Evolutionary conservation across 2,888 invertebrate species (phyloP), one percentile per base, ranked within the genome.

Genomic region (Noctua janthe): DNA sequence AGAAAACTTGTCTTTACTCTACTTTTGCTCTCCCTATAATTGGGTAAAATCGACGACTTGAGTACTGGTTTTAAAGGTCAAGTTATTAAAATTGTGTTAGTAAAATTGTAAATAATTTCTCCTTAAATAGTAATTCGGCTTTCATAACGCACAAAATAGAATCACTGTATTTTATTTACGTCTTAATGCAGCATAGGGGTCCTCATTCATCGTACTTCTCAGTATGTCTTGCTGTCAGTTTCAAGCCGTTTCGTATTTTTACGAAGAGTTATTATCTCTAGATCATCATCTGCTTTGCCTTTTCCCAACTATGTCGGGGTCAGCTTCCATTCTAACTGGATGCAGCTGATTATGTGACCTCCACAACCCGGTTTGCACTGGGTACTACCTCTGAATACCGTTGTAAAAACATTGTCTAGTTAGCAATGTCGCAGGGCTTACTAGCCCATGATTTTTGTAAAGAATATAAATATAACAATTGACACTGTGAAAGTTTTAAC

Each of bases 11-110:
- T 20, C 23, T 13, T 62, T 74, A 49, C 35, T 56, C 56, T 81
- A 62, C 62, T 76, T 82, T 81, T 71, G 15, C 20, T 49, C n/a
- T n/a, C 54, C 62, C 49, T 47, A 64, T 74, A 64, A 86, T 84
- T 86, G 62, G 56, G 43, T 64, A 67, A 82, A 78, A 67, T 47
- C 71, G 54, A 67, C 74, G 54, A 51, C 51, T 74, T 51, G 15
- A 23, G 7, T 56, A 71, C 67, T n/a, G 71, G 62, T 78, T 85
- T 20, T 54, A n/a, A 72, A 86, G 69, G 67, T 69, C 67, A 78
- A 35, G 43, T 43, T 49, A 2, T 64, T 51, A 49, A n/a, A n/a
- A n/a, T n/a, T n/a, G n/a, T n/a, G n/a, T 51, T 62, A 10, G 29
- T 11, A 8, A 20, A 7, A 5, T 8, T 49, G 66, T 39, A 29